phyloP scores from a whole-genome alignment of 2,113 vertebrate genomes.

The Ptilorrhoa leucosticta region DNA sequence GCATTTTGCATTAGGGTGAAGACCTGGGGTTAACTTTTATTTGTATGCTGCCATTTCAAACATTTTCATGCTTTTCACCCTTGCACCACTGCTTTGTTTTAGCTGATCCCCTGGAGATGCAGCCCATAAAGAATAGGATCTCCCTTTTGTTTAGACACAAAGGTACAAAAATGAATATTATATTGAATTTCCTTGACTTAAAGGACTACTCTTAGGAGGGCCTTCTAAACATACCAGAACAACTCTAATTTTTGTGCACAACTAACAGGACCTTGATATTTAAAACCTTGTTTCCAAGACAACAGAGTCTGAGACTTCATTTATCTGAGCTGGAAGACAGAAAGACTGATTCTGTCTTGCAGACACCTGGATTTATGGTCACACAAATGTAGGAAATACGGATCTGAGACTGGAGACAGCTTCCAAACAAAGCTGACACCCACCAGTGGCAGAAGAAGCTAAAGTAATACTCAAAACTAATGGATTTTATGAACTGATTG shows the following conservation, averaged over 20 bases:
- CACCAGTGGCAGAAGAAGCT: background rate
- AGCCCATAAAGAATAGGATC: background rate
- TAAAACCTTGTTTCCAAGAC: conserved; percentile 36
- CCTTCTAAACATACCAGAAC: background rate
- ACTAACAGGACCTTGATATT: background rate
- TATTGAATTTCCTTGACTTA: background rate
- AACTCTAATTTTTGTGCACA: background rate
- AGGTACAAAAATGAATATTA: background rate
- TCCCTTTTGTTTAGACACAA: background rate
- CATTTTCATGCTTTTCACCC: background rate
- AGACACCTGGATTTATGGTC: background rate
- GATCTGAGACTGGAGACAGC: background rate
- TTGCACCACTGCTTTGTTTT: background rate
- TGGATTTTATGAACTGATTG: background rate
- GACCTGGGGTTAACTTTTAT: background rate
- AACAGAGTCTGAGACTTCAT: background rate
- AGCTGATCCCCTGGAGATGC: background rate
- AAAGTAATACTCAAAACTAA: background rate
- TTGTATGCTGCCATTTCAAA: background rate
- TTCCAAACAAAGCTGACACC: background rate
- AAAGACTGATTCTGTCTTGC: background rate
- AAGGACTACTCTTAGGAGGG: background rate
- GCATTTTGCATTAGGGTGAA: background rate
- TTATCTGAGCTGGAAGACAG: background rate
- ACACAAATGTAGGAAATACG: fast-evolving